Evolutionary conservation across 2,888 invertebrate genomes (phyloP), one percentile per base, ranked within the genome.

Genomic region (Sesia apiformis): DNA sequence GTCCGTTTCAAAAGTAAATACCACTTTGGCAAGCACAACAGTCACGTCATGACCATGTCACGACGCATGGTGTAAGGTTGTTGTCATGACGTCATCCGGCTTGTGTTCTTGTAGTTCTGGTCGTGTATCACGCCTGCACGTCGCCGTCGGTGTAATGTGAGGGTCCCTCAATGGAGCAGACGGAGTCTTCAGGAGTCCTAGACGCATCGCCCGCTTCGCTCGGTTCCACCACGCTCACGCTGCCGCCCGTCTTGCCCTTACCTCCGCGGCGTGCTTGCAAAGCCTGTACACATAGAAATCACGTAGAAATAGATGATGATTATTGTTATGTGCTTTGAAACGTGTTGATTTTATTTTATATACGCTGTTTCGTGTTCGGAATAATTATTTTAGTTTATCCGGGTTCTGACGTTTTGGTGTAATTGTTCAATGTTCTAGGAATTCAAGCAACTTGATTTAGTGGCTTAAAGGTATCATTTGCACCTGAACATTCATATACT

Each of bases 171-270:
- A 92, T 94, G 68, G 96, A 96, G 84, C 96, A 97, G 50, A 96
- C 95, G 1, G 96, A 96, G 84, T 97, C 97, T 81, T 97, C 97
- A 6, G 96, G 96, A 23, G 96, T 96, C 62, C 95, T 92, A 38
- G 96, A 96, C 53, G 94, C 93, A 83, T 96, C 96, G 23, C 93
- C 86, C 0, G 78, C 93, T 79, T 94, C 94, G 61, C 93, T 93
- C 56, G 92, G 91, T 76, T 93, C 93, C 62, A 91, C 90, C 63
- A 90, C 93, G 74, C 92, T 91, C 0, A 79, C 69, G 59, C 72
- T 71, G 62, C 81, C 79, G 7, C 74, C 90, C 78, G 80, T 78
- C 79, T 86, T 91, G 78, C 82, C 91, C 77, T 87, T 92, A 67
- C 78, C 80, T 0, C 89, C 90, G 49, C 90, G 88, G 39, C 92